Conservation (phyloP, 2,113 vertebrate species). For the Entomyzon cyanotis region DNA sequence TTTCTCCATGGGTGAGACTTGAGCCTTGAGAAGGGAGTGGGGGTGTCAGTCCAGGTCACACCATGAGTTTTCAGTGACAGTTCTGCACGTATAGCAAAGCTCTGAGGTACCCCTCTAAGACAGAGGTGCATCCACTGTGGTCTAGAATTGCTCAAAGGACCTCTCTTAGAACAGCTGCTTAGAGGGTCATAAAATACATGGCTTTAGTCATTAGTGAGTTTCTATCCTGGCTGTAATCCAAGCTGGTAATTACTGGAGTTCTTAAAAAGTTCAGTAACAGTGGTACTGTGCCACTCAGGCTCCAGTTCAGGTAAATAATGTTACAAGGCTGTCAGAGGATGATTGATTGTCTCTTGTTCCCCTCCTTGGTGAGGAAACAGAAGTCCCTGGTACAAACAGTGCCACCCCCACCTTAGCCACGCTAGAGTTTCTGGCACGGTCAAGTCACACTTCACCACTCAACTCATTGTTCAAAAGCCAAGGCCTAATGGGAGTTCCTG, state of each 20-base stretch:
- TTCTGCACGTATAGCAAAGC: neutral
- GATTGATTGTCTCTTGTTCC: neutral
- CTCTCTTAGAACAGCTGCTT: neutral
- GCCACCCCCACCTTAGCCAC: neutral
- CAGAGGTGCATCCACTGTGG: neutral
- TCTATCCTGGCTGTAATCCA: neutral
- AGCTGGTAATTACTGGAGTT: neutral
- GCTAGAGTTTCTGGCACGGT: neutral
- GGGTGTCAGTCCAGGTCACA: neutral
- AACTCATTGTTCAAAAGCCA: neutral
- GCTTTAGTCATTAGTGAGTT: neutral
- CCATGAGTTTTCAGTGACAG: fast-evolving
- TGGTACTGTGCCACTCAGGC: neutral
- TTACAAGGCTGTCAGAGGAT: neutral
- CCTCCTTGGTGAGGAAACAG: neutral
- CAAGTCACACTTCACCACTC: neutral
- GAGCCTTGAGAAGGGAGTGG: neutral
- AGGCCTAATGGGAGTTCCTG: neutral
- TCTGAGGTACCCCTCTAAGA: neutral
- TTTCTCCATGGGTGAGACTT: neutral
- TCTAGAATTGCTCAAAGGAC: neutral
- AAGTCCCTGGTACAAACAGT: neutral
- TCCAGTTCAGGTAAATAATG: neutral
- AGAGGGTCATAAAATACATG: neutral
- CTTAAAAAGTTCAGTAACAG: neutral